These are phyloP conservation scores for Dicaeum eximium DNA, from an alignment of 2,113 vertebrate genomes.

Conservation along the genomic window DNA sequence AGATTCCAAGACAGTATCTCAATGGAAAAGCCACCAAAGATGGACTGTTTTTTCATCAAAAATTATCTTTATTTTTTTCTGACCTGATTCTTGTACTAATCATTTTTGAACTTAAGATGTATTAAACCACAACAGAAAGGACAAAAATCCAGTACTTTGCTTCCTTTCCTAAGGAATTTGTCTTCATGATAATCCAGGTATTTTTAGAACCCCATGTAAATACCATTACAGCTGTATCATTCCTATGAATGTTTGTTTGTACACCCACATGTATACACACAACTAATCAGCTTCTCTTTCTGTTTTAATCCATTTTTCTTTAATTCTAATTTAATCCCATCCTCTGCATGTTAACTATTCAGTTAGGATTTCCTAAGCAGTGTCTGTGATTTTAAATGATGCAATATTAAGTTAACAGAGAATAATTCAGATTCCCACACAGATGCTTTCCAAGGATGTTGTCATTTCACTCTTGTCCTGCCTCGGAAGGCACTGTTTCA, in stretches of 20 bases:
- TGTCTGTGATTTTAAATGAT: background rate
- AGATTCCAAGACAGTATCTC: background rate
- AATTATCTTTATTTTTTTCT: background rate
- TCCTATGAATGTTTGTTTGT: background rate
- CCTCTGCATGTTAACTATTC: background rate
- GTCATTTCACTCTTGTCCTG: background rate
- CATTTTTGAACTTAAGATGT: background rate
- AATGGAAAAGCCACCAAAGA: background rate
- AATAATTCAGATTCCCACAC: background rate
- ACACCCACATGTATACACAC: background rate
- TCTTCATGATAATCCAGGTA: background rate
- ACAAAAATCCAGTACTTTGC: background rate
- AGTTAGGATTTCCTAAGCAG: background rate
- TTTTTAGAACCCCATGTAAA: background rate
- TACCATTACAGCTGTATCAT: background rate
- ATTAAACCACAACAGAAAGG: background rate
- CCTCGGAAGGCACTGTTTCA: background rate
- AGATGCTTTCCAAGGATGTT: background rate
- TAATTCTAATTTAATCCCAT: background rate
- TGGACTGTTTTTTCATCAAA: background rate
- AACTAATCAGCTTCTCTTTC: background rate
- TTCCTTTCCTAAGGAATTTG: background rate
- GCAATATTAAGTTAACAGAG: background rate
- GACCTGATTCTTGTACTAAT: background rate
- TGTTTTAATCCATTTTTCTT: background rate